These are phyloP conservation scores for Philopedon plagiatum DNA, from an alignment of 2,888 invertebrate species.

Conservation along the genomic window DNA sequence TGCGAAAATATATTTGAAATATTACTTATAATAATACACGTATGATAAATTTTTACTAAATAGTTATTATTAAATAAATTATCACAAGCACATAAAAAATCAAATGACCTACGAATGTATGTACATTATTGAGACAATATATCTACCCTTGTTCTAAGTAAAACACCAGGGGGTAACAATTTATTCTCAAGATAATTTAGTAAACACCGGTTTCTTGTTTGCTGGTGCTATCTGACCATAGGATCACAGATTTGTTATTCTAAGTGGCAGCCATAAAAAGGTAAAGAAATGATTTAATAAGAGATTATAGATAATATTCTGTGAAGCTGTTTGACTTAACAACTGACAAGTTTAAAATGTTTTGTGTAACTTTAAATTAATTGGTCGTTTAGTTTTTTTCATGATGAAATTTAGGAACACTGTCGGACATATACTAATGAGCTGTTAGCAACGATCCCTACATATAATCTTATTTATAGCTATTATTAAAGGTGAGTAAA, in stretches of 20 bases:
- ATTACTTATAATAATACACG: background rate
- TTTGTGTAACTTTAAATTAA: constrained; percentile 34
- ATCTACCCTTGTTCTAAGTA: constrained; percentile 56
- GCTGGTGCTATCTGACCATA: constrained; percentile 53
- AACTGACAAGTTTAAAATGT: constrained; percentile 44
- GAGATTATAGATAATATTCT: constrained; percentile 49
- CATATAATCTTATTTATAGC: background rate
- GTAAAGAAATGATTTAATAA: constrained; percentile 53
- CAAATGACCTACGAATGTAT: background rate
- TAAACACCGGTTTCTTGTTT: constrained; percentile 56
- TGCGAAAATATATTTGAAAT: too few relatives aligned
- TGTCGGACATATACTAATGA: constrained; percentile 32
- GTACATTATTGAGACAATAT: constrained; percentile 55
- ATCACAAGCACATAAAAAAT: background rate
- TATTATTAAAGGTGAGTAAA: too few relatives aligned
- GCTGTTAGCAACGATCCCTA: constrained; percentile 14
- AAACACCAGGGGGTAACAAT: constrained; percentile 50
- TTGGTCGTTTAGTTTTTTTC: constrained; percentile 37
- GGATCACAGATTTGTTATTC: constrained; percentile 57
- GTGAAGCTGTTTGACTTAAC: constrained; percentile 49
- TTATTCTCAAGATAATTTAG: constrained; percentile 44
- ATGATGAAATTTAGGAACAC: constrained; percentile 31
- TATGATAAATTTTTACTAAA: background rate
- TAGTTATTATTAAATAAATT: background rate
- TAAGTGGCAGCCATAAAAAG: constrained; percentile 53